Percentiles rank a stretch among this genome's conserved stretches.
phyloP scores from a whole-genome alignment of 2,113 vertebrate species.

The Nyctereutes procyonoides region DNA sequence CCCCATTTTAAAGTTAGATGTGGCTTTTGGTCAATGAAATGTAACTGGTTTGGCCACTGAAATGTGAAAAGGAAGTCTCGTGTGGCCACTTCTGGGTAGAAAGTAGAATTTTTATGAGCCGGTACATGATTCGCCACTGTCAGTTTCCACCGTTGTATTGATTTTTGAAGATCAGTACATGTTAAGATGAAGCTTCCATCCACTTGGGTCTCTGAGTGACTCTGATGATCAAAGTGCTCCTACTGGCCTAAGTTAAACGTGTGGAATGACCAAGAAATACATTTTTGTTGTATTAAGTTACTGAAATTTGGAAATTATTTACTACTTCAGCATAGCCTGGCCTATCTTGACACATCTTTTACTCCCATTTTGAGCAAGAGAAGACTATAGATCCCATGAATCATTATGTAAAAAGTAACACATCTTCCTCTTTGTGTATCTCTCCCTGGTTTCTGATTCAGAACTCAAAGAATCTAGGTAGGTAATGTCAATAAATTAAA shows the following conservation, averaged over 20 bases:
- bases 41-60: background rate
- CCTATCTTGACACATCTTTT: background rate
- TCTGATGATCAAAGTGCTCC: background rate
- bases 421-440: background rate
- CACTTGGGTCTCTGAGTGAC: background rate
- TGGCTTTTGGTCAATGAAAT: constrained; percentile 9
- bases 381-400: background rate
- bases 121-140: background rate
- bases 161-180: background rate
- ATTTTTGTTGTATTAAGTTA: background rate
- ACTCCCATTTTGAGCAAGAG: background rate
- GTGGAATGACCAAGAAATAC: background rate
- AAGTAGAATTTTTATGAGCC: background rate
- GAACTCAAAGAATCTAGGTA: background rate
- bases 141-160: background rate
- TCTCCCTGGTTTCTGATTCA: background rate
- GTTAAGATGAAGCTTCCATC: background rate
- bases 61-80: background rate
- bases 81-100: background rate
- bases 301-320: background rate
- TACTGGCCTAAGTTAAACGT: background rate
- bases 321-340: background rate
- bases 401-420: background rate
- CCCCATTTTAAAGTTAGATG: constrained; percentile 9
- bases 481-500: background rate